Percentiles rank a stretch among this genome's conserved stretches.
phyloP scores from a whole-genome alignment of 2,113 vertebrate species.

The Chaenogobius annularis region DNA sequence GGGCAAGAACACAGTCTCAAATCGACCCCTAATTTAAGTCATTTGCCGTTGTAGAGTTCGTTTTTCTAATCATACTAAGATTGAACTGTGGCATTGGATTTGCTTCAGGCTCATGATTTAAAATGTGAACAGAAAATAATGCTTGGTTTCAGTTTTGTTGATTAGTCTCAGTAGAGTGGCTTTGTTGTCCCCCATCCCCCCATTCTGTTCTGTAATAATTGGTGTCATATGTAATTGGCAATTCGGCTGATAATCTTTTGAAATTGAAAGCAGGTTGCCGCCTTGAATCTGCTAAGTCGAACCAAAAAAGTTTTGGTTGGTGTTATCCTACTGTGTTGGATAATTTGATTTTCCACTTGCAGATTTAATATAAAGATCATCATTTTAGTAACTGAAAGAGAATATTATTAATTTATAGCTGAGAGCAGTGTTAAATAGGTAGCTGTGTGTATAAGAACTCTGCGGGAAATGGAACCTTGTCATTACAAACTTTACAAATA shows the following conservation, averaged over 20 bases:
- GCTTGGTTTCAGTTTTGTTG: not conserved
- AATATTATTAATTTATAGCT: too few relatives aligned
- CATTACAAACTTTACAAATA: too few relatives aligned
- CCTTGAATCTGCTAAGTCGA: not conserved
- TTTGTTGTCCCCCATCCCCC: too few relatives aligned
- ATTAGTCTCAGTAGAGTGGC: not conserved
- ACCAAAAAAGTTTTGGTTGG: not conserved
- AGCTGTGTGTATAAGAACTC: too few relatives aligned
- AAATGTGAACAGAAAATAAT: not conserved
- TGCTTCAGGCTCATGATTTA: not conserved
- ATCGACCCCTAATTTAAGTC: constrained; percentile 28
- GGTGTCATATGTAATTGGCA: not conserved
- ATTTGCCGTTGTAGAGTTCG: constrained; percentile 17
- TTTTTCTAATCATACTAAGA: constrained; percentile 2
- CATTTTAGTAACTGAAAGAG: too few relatives aligned
- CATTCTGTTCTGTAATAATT: too few relatives aligned
- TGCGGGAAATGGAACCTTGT: too few relatives aligned
- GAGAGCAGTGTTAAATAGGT: too few relatives aligned
- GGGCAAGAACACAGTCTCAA: not conserved
- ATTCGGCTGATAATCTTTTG: not conserved
- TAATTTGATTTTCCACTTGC: not conserved
- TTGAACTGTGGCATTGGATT: not conserved
- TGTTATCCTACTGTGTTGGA: not conserved
- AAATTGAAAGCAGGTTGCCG: not conserved
- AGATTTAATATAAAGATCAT: not conserved